phyloP scores from a whole-genome alignment of 2,113 vertebrate species.

The Ibidorhyncha struthersii region DNA sequence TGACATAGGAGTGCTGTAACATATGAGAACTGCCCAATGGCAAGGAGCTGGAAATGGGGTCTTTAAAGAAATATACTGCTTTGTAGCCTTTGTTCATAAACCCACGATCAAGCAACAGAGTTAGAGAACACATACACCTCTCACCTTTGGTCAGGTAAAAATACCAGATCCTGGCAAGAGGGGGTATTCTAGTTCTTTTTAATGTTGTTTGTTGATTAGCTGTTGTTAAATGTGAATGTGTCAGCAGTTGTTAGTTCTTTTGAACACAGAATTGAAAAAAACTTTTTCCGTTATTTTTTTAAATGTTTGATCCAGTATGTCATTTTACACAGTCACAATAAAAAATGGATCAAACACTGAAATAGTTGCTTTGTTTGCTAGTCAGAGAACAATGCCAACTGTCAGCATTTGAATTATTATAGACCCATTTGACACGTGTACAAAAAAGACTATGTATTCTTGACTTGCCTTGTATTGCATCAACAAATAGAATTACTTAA shows the following conservation, averaged over 20 bases:
- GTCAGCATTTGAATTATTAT: constrained; percentile 73
- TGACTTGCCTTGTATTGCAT: constrained; percentile 70
- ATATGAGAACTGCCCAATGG: fast-evolving
- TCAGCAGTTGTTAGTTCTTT: background rate
- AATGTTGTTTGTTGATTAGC: background rate
- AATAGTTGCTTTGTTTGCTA: constrained; percentile 76
- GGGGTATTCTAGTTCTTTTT: background rate
- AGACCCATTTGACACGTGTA: constrained; percentile 70
- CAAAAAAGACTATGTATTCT: constrained; percentile 57
- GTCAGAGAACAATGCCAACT: constrained; percentile 69
- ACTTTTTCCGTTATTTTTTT: constrained; percentile 4
- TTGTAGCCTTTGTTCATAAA: background rate
- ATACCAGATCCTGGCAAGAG: background rate
- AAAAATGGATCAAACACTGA: constrained; percentile 68
- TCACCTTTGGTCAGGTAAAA: background rate
- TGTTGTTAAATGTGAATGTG: background rate
- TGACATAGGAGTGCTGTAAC: background rate
- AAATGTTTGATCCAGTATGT: constrained; percentile 64
- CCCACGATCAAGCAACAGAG: background rate
- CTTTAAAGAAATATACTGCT: background rate
- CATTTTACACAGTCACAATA: constrained; percentile 67
- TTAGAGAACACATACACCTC: background rate
- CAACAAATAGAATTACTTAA: constrained; percentile 68
- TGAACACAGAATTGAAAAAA: background rate
- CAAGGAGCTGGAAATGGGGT: background rate